Evolutionary conservation across 1,140 invertebrate genomes (phyloP), one percentile per base, ranked within the genome.

Genomic region (Hylyphantes graminicola): DNA sequence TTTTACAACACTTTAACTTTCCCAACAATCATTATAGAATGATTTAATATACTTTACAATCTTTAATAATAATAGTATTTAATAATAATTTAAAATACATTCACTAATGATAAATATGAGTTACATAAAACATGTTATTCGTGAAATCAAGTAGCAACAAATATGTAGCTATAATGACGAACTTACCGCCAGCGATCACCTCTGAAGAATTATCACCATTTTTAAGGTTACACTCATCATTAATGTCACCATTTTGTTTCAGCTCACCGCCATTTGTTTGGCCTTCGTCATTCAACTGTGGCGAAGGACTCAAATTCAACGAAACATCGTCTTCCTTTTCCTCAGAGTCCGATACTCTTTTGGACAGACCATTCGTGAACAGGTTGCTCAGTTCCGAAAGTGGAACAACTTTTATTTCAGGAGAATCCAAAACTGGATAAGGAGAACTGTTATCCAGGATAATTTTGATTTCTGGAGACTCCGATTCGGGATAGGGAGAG

Each of bases 371-470:
- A 57, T 70, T 79, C 48, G 68, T 21, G 50, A 81, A 73, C 13
- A 81, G 50, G n/a, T 73, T 72, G 8, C 67, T 53, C 48, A 81
- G 10, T 53, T 81, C 67, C 5, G 78, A 81, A 0, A 81, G 50
- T 11, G 78, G 50, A 50, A 81, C 78, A 10, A 81, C 50, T 63
- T 73, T 81, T 6, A 81, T 19, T 19, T 73, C 68, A 8, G 78
- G 50, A 13, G 67, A 63, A 19, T 76, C 74, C 12, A 59, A 11
- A 15, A 15, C 57, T 2, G 63, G 15, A n/a, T 76, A 55, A 17
- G 74, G 74, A 10, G 74, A 76, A 17, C 15, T 54, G 35, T 1
- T 2, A 5, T 35, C 35, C 35, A 35, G 35, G 35, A 35, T 5
- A 35, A 35, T 35, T 35, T 35, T 35, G 35, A 35, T 35, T 35